A percentile compares a stretch with the other conserved stretches of the same genome.
Evolutionary conservation across 2,888 invertebrate species (phyloP).

Genomic region (Noctua fimbriata): DNA sequence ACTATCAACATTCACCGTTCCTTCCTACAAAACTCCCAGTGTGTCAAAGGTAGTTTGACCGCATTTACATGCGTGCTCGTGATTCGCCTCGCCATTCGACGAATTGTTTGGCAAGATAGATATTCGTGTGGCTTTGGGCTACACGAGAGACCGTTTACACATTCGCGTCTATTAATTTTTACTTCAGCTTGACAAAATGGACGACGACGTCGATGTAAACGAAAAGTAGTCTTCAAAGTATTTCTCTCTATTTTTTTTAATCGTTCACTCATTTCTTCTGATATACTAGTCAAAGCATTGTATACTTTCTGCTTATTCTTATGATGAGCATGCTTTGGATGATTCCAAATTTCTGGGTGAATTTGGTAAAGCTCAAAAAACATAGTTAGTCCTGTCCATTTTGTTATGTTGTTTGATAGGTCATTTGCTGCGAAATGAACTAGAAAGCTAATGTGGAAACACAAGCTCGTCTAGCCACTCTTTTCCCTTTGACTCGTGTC

Average conservation of each 20-base stretch:
- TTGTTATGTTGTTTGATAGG: background rate
- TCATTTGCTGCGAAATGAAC: background rate
- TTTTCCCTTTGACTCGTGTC: background rate
- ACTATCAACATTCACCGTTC: constrained; percentile 13
- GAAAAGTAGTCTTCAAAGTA: background rate
- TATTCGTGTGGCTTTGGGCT: background rate
- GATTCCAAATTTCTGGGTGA: background rate
- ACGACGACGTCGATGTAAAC: background rate
- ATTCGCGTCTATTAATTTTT: background rate
- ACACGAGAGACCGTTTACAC: background rate
- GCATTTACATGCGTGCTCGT: background rate
- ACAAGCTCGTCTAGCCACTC: background rate
- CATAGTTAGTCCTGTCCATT: background rate
- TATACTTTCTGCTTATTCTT: background rate
- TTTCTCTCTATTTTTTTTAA: background rate
- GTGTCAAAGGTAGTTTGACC: background rate
- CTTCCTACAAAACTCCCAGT: background rate
- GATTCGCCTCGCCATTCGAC: background rate
- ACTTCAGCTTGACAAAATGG: background rate
- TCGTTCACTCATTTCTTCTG: background rate
- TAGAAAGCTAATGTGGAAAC: background rate
- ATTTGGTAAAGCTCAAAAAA: background rate
- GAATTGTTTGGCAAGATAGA: background rate
- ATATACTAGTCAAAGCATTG: background rate
- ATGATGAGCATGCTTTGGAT: background rate